phyloP scores from a whole-genome alignment of 1,140 invertebrate species.

The Campoletis sonorensis region DNA sequence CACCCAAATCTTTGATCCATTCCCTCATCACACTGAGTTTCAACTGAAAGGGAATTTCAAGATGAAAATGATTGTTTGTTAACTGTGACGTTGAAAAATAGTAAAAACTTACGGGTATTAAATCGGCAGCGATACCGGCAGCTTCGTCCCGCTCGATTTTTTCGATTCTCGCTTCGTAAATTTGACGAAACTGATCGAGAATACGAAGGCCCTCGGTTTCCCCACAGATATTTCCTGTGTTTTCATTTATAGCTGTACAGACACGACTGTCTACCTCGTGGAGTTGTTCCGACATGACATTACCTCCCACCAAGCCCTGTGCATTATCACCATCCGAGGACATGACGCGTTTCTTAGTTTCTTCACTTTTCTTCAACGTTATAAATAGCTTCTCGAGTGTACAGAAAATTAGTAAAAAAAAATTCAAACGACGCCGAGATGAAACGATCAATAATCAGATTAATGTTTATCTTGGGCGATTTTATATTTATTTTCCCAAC shows the following conservation, averaged over 20 bases:
- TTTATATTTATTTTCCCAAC: constrained; percentile 8
- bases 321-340: constrained; percentile 43
- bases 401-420: too few relatives aligned
- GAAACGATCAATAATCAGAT: background rate
- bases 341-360: constrained; percentile 17
- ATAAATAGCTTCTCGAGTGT: background rate
- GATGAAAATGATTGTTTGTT: too few relatives aligned
- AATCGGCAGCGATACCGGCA: constrained; percentile 51
- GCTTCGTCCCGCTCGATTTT: constrained; percentile 56
- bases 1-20: constrained; percentile 78
- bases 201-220: constrained; percentile 63
- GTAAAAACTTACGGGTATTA: constrained; percentile 54
- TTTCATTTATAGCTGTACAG: constrained; percentile 47
- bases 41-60: too few relatives aligned
- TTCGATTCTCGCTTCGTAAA: constrained; percentile 63
- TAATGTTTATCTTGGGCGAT: background rate
- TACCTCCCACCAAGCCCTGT: constrained; percentile 21
- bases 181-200: constrained; percentile 62
- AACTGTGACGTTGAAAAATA: background rate
- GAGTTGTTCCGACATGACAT: constrained; percentile 18
- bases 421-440: too few relatives aligned
- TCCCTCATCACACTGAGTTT: constrained; percentile 77
- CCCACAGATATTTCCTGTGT: constrained; percentile 54
- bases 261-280: constrained; percentile 27
- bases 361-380: background rate